These are phyloP conservation scores for Emydocephalus ijimae DNA, from an alignment of 2,113 vertebrate species.

Conservation along the genomic window DNA sequence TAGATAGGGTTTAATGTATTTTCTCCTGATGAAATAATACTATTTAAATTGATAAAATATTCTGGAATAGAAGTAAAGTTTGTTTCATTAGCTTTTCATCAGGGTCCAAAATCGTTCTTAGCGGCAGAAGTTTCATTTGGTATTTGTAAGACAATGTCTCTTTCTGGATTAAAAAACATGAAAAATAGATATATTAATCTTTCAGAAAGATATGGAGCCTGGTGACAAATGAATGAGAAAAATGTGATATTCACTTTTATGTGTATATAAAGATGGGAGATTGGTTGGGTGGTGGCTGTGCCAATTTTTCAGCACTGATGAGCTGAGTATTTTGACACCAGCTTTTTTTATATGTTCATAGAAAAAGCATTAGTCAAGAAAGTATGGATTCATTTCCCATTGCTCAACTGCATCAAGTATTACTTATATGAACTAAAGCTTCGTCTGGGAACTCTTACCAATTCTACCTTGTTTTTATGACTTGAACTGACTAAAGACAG, in stretches of 20 bases:
- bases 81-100: not conserved
- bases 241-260: not conserved
- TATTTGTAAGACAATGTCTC: not conserved
- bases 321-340: not conserved
- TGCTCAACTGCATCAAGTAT: not conserved
- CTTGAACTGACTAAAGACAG: not conserved
- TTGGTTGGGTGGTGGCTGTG: not conserved
- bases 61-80: constrained; percentile 7
- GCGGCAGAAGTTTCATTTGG: not conserved
- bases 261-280: not conserved
- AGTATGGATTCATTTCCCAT: not conserved
- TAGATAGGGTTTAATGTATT: constrained; percentile 6
- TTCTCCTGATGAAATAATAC: not conserved
- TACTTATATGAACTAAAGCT: not conserved
- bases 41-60: not conserved
- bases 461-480: not conserved
- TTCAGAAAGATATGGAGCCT: not conserved
- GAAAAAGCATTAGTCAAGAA: not conserved
- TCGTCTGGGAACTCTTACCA: not conserved
- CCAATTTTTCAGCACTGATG: not conserved
- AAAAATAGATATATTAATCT: not conserved
- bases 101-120: not conserved
- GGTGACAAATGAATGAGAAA: not conserved
- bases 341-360: not conserved
- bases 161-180: not conserved